phyloP scores from a whole-genome alignment of 2,888 invertebrate species.

The Caenorhabditis sp. region DNA sequence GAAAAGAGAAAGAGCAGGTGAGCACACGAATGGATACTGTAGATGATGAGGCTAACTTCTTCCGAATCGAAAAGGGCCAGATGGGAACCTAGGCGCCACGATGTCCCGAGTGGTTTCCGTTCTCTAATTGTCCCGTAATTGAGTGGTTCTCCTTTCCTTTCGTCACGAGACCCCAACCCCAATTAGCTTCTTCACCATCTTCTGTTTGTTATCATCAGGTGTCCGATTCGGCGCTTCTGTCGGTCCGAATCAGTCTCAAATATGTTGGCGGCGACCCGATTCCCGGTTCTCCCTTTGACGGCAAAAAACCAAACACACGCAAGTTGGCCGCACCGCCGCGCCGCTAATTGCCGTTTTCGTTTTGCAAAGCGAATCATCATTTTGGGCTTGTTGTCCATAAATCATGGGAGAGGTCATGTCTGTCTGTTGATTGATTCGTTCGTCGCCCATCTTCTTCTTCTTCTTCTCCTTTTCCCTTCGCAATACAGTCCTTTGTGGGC shows the following conservation, averaged over 20 bases:
- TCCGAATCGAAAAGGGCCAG: too few species aligned
- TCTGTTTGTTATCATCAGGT: slow-evolving; percentile 8
- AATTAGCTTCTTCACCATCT: slow-evolving; percentile 1
- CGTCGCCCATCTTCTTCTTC: not conserved
- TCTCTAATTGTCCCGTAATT: slow-evolving; percentile 16
- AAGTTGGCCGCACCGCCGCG: too few species aligned
- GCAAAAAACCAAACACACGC: slow-evolving; percentile 2
- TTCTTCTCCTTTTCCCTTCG: too few species aligned
- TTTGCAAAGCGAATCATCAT: slow-evolving; percentile 9
- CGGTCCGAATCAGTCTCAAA: slow-evolving; percentile 36
- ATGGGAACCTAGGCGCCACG: slow-evolving; percentile 12
- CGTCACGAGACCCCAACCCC: slow-evolving; percentile 13
- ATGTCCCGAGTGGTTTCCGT: slow-evolving; percentile 26
- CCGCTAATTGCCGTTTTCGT: slow-evolving; percentile 35
- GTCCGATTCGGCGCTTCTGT: slow-evolving; percentile 14
- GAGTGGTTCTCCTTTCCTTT: not conserved
- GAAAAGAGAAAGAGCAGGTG: slow-evolving; percentile 6
- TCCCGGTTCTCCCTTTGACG: not conserved
- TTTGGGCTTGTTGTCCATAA: slow-evolving; percentile 38
- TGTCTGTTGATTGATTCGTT: slow-evolving; percentile 32
- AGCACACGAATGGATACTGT: too few species aligned
- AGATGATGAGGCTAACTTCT: too few species aligned
- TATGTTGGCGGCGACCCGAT: slow-evolving; percentile 7
- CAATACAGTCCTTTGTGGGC: too few species aligned
- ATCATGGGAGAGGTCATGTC: slow-evolving; percentile 40